These are phyloP conservation scores for Rhodophaea formosa DNA, from an alignment of 2,888 invertebrate genomes.

Conservation along the genomic window DNA sequence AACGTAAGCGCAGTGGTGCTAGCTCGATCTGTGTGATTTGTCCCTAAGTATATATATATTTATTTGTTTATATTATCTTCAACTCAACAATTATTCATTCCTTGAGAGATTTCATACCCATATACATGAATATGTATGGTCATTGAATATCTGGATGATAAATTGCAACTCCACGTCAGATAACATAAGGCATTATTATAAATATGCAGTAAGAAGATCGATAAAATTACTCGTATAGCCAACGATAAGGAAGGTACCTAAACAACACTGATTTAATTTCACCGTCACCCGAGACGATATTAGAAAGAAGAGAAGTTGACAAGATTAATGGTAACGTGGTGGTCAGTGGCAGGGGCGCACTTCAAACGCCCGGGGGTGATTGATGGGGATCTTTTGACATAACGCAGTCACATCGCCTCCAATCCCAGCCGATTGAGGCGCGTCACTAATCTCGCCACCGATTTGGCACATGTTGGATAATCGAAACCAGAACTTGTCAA, in stretches of 20 bases:
- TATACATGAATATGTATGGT: no score
- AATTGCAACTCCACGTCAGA: neutral
- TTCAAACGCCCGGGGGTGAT: conserved; percentile 65
- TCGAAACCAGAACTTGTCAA: conserved; percentile 19
- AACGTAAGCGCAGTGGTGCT: no score
- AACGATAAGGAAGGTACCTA: neutral
- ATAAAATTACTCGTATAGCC: neutral
- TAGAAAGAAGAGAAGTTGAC: conserved; percentile 56
- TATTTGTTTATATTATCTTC: no score
- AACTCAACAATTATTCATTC: no score
- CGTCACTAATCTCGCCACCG: conserved; percentile 32
- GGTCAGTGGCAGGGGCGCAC: conserved; percentile 54
- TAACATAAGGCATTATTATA: neutral
- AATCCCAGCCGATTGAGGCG: conserved; percentile 46
- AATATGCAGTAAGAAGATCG: neutral
- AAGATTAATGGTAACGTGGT: conserved; percentile 61
- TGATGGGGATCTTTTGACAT: conserved; percentile 57
- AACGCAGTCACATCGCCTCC: conserved; percentile 42
- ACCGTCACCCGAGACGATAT: conserved; percentile 47
- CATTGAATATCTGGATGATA: neutral
- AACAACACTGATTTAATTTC: conserved; percentile 38
- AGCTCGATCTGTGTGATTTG: no score
- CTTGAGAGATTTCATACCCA: no score
- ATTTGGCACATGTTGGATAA: conserved; percentile 33
- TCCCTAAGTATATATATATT: no score